Evolutionary conservation across 2,888 invertebrate genomes (phyloP), one percentile per base, ranked within the genome.

Genomic region (Orgyia antiqua): DNA sequence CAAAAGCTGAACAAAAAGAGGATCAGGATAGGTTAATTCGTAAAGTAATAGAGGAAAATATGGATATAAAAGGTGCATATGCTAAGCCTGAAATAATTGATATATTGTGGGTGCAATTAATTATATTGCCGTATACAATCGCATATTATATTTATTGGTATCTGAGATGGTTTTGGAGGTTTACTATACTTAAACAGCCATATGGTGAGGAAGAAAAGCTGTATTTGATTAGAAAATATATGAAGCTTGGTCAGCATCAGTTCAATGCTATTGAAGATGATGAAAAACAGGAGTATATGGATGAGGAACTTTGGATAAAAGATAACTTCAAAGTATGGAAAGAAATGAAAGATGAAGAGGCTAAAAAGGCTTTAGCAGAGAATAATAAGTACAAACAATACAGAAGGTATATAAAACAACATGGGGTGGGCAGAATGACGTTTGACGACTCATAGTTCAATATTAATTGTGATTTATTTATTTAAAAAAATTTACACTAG

Each of bases 61-160:
- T 97, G 93, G 96, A 97, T 61, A 96, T 97, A 26, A 92, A 95
- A 65, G 97, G 97, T 10, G 95, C 95, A 1, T 97, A 96, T 73
- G 94, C 95, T 0, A 95, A 95, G 63, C 97, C 96, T 0, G 90
- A 90, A 29, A 69, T 94, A 10, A 64, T 80, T 28, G 93, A 96
- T 71, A 89, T 97, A 5, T 77, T 97, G 4, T 95, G 95, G 93
- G 84, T 96, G 29, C 95, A 96, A 74, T 62, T 97, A 10, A 77
- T 96, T 17, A 88, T 95, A 11, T 87, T 92, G 11, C 97, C 97
- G 0, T 93, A 93, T 58, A 92, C 92, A 1, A 53, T 94, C n/a
- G 67, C 83, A 2, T 83, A 87, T 48, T 95, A 92, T 62, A 71
- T 93, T 32, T 84, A 86, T 45, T 97, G 95, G 94, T 92, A 94